A percentile compares a stretch with the other conserved stretches of the same genome.
These are phyloP conservation scores for Platyrinchus mystaceus DNA, from an alignment of 2,797 vertebrate species.

Conservation along the genomic window DNA sequence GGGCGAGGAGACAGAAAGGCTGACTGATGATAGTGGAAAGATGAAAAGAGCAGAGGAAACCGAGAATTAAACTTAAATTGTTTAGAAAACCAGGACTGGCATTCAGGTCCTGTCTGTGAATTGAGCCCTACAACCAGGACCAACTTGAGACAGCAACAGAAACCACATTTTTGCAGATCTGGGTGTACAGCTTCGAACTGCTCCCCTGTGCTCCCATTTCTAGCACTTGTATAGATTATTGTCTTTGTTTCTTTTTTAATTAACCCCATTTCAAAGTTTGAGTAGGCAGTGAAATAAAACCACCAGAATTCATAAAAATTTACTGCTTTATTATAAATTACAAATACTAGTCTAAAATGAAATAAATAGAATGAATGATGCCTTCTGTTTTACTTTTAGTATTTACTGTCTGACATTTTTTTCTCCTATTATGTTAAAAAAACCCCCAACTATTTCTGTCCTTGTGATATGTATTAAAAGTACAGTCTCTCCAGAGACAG, in stretches of 20 bases:
- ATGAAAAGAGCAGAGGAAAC: background rate
- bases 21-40: background rate
- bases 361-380: background rate
- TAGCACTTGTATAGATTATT: background rate
- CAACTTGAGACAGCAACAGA: background rate
- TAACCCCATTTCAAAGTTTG: background rate
- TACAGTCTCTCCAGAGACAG: background rate
- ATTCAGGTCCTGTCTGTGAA: background rate
- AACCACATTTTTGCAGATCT: conserved; percentile 1
- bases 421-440: background rate
- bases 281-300: conserved; percentile 31
- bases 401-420: background rate
- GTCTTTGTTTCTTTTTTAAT: conserved; percentile 3
- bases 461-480: background rate
- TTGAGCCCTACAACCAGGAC: background rate
- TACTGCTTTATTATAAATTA: background rate
- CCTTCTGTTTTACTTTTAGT: background rate
- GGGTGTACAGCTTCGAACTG: background rate
- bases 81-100: background rate
- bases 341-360: background rate
- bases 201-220: background rate
- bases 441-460: background rate
- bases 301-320: background rate
- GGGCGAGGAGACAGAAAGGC: background rate
- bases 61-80: background rate